Conservation (phyloP, 2,797 vertebrate genomes). For the Argentina silus region DNA sequence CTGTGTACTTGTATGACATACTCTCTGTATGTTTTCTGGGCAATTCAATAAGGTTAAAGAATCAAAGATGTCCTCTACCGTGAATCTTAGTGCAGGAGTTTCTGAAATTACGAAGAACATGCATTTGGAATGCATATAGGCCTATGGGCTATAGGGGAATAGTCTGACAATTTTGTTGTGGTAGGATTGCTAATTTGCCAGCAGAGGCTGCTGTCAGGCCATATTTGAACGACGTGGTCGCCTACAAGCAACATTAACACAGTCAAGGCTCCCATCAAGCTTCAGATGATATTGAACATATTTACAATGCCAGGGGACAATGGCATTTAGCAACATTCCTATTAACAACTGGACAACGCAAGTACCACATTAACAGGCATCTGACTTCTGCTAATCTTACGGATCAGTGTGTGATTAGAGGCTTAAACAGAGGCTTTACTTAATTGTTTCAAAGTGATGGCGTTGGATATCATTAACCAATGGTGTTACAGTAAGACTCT, state of each 20-base stretch:
- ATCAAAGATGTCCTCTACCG: no score
- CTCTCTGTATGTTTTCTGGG: no score
- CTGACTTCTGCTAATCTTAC: slow-evolving; percentile 30
- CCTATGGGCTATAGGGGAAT: slow-evolving; percentile 23
- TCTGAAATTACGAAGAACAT: no score
- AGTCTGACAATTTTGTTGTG: slow-evolving; percentile 29
- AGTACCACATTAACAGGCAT: slow-evolving; percentile 37
- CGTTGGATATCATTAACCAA: slow-evolving; percentile 7
- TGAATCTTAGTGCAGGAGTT: no score
- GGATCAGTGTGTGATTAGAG: slow-evolving; percentile 56
- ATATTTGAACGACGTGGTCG: background rate
- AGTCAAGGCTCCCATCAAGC: background rate
- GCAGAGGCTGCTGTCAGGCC: slow-evolving; percentile 43
- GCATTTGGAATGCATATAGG: no score
- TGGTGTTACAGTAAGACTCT: slow-evolving; percentile 33
- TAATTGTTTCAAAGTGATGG: background rate
- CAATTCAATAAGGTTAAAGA: no score
- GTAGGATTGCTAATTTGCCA: slow-evolving; percentile 32
- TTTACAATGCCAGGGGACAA: background rate
- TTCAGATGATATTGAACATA: slow-evolving; percentile 38
- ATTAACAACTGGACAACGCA: slow-evolving; percentile 39
- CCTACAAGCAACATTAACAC: background rate
- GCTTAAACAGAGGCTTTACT: background rate
- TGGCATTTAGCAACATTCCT: slow-evolving; percentile 1
- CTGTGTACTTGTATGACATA: no score